Evolutionary conservation across 2,113 vertebrate genomes (phyloP).

Genomic region (Corythoichthys haematopterus): DNA sequence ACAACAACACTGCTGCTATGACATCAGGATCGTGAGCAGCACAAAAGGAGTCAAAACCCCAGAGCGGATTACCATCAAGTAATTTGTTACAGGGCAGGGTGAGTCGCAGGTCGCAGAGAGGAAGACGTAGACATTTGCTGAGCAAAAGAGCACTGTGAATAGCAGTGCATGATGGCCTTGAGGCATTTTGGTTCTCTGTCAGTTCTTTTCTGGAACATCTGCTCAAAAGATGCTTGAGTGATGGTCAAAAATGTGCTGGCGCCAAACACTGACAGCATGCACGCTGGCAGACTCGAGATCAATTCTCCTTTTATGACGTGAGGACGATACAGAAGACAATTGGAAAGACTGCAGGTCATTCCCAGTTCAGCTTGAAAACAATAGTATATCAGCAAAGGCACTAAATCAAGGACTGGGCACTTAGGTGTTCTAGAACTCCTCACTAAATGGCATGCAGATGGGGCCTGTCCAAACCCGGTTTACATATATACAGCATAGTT

Average conservation of each 20-base stretch:
- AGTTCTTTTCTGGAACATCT: slow-evolving; percentile 66
- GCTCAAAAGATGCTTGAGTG: slow-evolving; percentile 72
- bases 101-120: slow-evolving; percentile 39
- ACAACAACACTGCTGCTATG: slow-evolving; percentile 13
- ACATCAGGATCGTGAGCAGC: slow-evolving; percentile 41
- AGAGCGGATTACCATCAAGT: slow-evolving; percentile 60
- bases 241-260: slow-evolving; percentile 69
- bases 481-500: slow-evolving; percentile 75
- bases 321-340: slow-evolving; percentile 24
- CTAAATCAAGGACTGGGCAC: slow-evolving; percentile 42
- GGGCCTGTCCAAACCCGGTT: slow-evolving; percentile 68
- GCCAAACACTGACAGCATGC: slow-evolving; percentile 46
- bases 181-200: slow-evolving; percentile 61
- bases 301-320: slow-evolving; percentile 29
- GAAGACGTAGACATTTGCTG: slow-evolving; percentile 37
- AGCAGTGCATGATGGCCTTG: slow-evolving; percentile 52
- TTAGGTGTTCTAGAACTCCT: slow-evolving; percentile 52
- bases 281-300: slow-evolving; percentile 19
- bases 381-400: slow-evolving; percentile 46
- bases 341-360: slow-evolving; percentile 47
- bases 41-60: slow-evolving; percentile 32
- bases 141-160: slow-evolving; percentile 48
- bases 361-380: slow-evolving; percentile 48
- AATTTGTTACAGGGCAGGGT: slow-evolving; percentile 56
- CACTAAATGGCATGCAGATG: slow-evolving; percentile 74